A percentile compares a stretch with the other conserved stretches of the same genome.
Evolutionary conservation across 1,140 invertebrate species (phyloP).

Genomic region (Gryllus bimaculatus): DNA sequence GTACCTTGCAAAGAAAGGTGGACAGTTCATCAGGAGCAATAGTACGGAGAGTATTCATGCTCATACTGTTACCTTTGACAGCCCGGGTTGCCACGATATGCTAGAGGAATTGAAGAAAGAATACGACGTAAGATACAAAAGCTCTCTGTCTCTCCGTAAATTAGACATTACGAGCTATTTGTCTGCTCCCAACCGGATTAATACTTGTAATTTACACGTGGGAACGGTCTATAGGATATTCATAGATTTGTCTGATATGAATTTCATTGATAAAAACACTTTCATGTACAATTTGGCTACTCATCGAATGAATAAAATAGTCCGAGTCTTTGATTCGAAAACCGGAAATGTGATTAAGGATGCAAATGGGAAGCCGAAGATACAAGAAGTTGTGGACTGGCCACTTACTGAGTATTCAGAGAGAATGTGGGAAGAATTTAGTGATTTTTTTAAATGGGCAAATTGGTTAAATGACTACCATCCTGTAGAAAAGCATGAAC

Average conservation of each 20-base stretch:
- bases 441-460: background rate
- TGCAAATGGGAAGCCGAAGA: background rate
- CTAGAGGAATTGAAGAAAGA: too few relatives aligned
- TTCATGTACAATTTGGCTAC: background rate
- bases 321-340: too few relatives aligned
- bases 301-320: too few relatives aligned
- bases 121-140: too few relatives aligned
- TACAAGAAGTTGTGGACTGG: background rate
- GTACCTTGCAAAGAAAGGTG: too few relatives aligned
- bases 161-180: conserved; percentile 7
- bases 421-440: background rate
- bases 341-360: too few relatives aligned
- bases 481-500: background rate
- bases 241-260: background rate
- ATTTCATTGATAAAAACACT: background rate
- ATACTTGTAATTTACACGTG: background rate
- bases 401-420: background rate
- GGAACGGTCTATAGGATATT: background rate
- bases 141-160: background rate
- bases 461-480: background rate
- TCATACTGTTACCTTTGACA: too few relatives aligned
- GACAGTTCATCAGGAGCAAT: too few relatives aligned
- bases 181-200: background rate
- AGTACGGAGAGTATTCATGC: too few relatives aligned
- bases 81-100: too few relatives aligned